phyloP scores from a whole-genome alignment of 37 sponge, comb jelly and placozoan genomes.

The Diacarnus erythraeanus region DNA sequence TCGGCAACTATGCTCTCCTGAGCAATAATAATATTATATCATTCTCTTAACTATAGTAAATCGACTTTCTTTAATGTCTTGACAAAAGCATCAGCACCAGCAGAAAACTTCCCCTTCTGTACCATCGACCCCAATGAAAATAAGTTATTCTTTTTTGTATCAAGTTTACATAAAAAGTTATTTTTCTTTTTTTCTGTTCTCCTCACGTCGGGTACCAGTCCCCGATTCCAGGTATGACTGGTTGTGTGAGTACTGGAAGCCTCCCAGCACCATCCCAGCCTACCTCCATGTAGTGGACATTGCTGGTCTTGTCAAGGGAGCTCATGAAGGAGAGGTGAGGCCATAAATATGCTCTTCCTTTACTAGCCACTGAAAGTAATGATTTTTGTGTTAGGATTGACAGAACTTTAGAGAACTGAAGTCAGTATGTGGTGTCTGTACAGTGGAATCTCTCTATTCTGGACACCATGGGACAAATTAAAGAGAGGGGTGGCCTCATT shows the following conservation, averaged over 20 bases:
- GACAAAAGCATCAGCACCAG: constrained; percentile 87
- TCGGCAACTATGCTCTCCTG: no score
- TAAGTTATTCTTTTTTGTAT: constrained; percentile 37
- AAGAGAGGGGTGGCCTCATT: no score
- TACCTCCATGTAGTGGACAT: constrained; percentile 93
- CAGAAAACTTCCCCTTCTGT: constrained; percentile 99
- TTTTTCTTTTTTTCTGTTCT: constrained; percentile 1
- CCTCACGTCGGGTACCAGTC: constrained; percentile 88
- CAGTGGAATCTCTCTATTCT: no score
- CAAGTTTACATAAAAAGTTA: not conserved
- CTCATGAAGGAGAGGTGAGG: constrained; percentile 97
- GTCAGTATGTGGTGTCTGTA: no score
- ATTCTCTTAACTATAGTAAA: constrained; percentile 66
- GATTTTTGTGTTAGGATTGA: no score
- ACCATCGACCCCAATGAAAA: constrained; percentile 99
- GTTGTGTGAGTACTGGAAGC: constrained; percentile 85
- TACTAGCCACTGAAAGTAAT: not conserved
- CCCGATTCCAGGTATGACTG: constrained; percentile 91
- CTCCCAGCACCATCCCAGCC: constrained; percentile 87
- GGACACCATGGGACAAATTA: no score
- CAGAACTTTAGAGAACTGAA: no score
- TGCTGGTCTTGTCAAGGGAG: constrained; percentile 96
- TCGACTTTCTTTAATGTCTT: constrained; percentile 98
- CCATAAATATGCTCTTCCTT: not conserved
- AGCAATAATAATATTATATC: no score